Conservation (phyloP, 2,113 vertebrate genomes). For the Plecotus auritus region DNA sequence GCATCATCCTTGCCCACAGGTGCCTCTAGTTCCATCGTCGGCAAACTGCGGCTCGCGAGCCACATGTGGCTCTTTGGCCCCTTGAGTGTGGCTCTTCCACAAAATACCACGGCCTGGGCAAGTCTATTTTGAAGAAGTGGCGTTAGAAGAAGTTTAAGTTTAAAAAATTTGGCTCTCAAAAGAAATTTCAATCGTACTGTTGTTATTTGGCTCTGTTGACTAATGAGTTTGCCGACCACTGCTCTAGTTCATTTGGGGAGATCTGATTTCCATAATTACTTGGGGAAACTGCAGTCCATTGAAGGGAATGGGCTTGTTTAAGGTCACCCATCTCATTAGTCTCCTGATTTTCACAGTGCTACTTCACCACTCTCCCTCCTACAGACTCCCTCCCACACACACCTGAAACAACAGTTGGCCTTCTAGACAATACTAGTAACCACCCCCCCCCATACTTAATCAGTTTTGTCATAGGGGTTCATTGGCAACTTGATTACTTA, state of each 20-base stretch:
- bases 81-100: too few relatives aligned
- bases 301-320: slow-evolving; percentile 1
- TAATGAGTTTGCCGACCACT: too few relatives aligned
- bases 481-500: not conserved
- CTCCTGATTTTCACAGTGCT: not conserved
- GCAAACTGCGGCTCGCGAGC: too few relatives aligned
- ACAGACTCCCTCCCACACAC: not conserved
- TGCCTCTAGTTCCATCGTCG: too few relatives aligned
- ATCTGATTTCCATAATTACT: not conserved
- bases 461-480: not conserved
- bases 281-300: not conserved
- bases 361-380: not conserved
- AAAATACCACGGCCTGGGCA: too few relatives aligned
- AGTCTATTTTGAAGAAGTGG: too few relatives aligned
- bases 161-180: too few relatives aligned
- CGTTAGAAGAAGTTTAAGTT: too few relatives aligned
- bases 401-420: slow-evolving; percentile 48
- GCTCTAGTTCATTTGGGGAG: not conserved
- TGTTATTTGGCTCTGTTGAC: too few relatives aligned
- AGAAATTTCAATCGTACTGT: too few relatives aligned
- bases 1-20: not conserved
- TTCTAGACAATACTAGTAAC: not conserved
- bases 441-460: not conserved
- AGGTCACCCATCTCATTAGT: not conserved
- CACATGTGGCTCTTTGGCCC: too few relatives aligned